These are phyloP conservation scores for Scleropages formosus DNA, from an alignment of 2,797 vertebrate species.

Conservation along the genomic window DNA sequence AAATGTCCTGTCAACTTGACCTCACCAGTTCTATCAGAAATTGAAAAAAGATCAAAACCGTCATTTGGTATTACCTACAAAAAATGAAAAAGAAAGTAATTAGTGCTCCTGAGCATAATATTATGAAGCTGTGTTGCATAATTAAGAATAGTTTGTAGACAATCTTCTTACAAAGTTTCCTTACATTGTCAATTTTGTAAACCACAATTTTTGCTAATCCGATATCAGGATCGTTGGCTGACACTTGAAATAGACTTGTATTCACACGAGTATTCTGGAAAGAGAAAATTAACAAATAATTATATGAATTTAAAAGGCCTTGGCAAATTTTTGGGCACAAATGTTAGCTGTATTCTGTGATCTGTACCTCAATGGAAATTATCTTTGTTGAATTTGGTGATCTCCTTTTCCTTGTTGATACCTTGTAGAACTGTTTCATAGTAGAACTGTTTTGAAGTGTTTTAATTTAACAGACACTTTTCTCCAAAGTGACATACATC, in stretches of 20 bases:
- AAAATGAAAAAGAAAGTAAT: not conserved
- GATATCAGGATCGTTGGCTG: slow-evolving; percentile 60
- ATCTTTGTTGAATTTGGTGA: too few species aligned
- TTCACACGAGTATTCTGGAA: slow-evolving; percentile 52
- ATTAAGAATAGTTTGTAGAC: slow-evolving; percentile 1
- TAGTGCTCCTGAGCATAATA: not conserved
- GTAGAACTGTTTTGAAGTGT: too few species aligned
- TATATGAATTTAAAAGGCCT: too few species aligned
- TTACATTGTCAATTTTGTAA: slow-evolving; percentile 66
- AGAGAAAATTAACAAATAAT: not conserved
- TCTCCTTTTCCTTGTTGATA: too few species aligned
- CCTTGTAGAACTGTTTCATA: too few species aligned
- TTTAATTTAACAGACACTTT: too few species aligned
- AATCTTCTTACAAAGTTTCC: slow-evolving; percentile 27
- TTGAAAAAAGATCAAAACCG: slow-evolving; percentile 63
- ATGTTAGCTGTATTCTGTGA: too few species aligned
- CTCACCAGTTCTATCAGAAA: slow-evolving; percentile 55
- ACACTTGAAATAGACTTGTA: slow-evolving; percentile 50
- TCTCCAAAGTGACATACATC: too few species aligned
- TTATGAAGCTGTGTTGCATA: not conserved
- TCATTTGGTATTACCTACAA: slow-evolving; percentile 70
- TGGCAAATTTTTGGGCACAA: too few species aligned
- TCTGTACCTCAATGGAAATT: too few species aligned
- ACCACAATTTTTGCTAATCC: slow-evolving; percentile 31
- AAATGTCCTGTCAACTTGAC: slow-evolving; percentile 67